phyloP scores from a whole-genome alignment of 2,888 invertebrate genomes.

The Protophormia terraenovae region DNA sequence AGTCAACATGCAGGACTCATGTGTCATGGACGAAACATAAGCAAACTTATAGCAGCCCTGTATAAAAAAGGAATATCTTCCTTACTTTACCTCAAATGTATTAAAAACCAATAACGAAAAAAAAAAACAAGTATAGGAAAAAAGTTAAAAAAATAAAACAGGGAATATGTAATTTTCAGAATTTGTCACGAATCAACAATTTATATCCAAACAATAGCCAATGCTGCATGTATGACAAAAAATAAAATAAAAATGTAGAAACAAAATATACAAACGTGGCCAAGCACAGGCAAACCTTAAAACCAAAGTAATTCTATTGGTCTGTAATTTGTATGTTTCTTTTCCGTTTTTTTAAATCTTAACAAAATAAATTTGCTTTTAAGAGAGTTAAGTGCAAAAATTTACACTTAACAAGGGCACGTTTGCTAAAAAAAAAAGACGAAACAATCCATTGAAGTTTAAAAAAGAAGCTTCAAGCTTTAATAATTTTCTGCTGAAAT shows the following conservation, averaged over 20 bases:
- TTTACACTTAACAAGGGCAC: background rate
- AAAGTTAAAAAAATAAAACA: conserved; percentile 7
- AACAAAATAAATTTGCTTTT: background rate
- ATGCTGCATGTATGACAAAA: background rate
- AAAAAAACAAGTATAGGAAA: background rate
- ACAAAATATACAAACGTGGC: conserved; percentile 6
- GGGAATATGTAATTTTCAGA: conserved; percentile 56
- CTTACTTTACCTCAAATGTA: conserved; percentile 6
- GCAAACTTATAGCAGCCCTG: background rate
- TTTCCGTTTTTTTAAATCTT: conserved; percentile 22
- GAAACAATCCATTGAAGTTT: too few relatives aligned
- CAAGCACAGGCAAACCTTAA: conserved; percentile 33
- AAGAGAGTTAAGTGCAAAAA: background rate
- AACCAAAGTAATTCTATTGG: conserved; percentile 37
- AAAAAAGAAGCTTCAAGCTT: background rate
- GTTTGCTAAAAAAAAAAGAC: background rate
- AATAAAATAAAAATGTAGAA: background rate
- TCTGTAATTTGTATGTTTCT: conserved; percentile 12
- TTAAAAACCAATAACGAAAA: conserved; percentile 41
- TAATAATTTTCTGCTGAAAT: background rate
- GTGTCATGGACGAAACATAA: background rate
- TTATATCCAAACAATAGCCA: conserved; percentile 53
- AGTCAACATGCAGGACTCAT: conserved; percentile 14
- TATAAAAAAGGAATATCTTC: background rate
- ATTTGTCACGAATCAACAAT: conserved; percentile 68